phyloP scores from a whole-genome alignment of 2,797 vertebrate genomes.

The Danio jaintianensis region DNA sequence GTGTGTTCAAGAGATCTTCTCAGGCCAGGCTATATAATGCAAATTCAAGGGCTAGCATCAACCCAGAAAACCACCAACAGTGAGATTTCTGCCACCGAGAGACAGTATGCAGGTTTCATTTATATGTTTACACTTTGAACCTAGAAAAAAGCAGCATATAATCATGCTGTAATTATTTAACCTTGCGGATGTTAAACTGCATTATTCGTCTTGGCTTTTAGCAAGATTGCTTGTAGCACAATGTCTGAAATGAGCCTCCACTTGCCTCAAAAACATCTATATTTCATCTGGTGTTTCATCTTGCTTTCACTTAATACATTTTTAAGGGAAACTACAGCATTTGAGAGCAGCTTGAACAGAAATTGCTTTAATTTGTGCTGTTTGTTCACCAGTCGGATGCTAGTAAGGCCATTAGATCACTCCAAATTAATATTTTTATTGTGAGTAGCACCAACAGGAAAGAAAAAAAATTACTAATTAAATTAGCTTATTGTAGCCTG shows the following conservation, averaged over 20 bases:
- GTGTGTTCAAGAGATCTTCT: constrained; percentile 46
- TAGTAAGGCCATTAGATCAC: neutral
- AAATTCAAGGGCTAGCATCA: constrained; percentile 18
- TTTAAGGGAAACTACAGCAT: neutral
- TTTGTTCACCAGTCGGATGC: neutral
- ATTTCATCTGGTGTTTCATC: neutral
- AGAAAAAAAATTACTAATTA: neutral
- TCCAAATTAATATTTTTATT: neutral
- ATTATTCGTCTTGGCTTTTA: constrained; percentile 30
- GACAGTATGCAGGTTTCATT: neutral
- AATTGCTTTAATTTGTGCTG: neutral
- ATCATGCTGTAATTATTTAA: constrained; percentile 23
- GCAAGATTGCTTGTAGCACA: neutral
- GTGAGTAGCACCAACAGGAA: neutral
- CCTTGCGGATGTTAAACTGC: constrained; percentile 1
- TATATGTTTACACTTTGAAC: neutral
- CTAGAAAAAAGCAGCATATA: neutral
- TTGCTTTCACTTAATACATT: neutral
- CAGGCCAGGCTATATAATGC: constrained; percentile 37
- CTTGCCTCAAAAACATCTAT: neutral
- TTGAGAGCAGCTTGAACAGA: neutral
- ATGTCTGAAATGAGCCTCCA: neutral
- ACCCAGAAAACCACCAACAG: constrained; percentile 1
- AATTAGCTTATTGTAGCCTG: neutral
- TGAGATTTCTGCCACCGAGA: constrained; percentile 13